Evolutionary conservation across 64 coral and sea anemone genomes (phyloP).

Genomic region (Hydrozoanthus tunicans): DNA sequence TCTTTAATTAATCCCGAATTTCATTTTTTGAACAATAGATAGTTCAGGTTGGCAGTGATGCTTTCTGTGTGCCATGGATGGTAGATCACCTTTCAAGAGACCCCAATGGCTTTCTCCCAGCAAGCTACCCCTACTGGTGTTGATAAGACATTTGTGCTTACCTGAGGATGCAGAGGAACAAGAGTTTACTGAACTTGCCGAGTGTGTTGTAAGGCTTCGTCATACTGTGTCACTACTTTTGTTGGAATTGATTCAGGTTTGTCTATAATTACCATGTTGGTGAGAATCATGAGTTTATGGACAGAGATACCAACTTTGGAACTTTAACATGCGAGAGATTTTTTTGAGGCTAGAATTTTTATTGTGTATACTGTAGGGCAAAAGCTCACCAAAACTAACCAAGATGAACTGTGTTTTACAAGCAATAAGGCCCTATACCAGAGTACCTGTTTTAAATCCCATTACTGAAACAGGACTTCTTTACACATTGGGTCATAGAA

Average conservation of each 20-base stretch:
- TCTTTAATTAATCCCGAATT: no score
- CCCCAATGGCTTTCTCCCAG: conserved; percentile 83
- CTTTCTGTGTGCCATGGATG: conserved; percentile 14
- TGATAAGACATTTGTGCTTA: conserved; percentile 75
- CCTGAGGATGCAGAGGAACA: conserved; percentile 22
- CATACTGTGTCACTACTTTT: conserved; percentile 78
- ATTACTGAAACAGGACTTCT: no score
- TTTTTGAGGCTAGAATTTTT: no score
- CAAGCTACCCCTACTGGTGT: conserved; percentile 76
- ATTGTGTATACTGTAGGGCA: no score
- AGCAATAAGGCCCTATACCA: no score
- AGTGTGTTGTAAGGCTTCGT: conserved; percentile 57
- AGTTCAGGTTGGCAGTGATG: neutral
- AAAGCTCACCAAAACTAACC: no score
- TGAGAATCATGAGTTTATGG: neutral
- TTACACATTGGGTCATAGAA: no score
- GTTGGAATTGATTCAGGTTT: conserved; percentile 86
- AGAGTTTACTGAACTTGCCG: conserved; percentile 32
- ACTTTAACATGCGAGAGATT: no score
- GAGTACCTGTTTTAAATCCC: no score
- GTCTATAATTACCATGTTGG: neutral
- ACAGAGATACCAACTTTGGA: no score
- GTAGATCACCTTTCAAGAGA: neutral
- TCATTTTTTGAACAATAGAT: no score
- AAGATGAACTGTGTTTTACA: no score